Conservation (phyloP, 2,113 vertebrate genomes). For the Maccullochella peelii region DNA sequence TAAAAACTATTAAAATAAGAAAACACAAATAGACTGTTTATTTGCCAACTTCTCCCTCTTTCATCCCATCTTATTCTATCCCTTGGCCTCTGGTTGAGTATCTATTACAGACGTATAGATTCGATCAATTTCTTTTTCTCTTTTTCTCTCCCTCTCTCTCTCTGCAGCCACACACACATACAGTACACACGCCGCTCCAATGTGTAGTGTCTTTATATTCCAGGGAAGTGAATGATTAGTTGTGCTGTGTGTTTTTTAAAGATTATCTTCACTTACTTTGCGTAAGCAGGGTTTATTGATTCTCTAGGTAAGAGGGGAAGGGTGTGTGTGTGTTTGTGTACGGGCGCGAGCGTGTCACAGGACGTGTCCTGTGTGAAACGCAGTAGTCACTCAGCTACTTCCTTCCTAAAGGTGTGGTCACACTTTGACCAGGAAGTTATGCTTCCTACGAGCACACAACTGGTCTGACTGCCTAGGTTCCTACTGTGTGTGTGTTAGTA, state of each 20-base stretch:
- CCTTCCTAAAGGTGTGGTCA: conserved; percentile 50
- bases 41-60: background rate
- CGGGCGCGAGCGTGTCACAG: conserved; percentile 14
- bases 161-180: background rate
- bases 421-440: conserved; percentile 38
- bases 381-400: conserved; percentile 31
- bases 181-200: background rate
- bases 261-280: conserved; percentile 13
- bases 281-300: conserved; percentile 8
- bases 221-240: background rate
- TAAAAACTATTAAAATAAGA: background rate
- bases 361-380: background rate
- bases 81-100: background rate
- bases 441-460: background rate
- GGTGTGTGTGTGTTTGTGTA: background rate
- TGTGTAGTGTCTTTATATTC: background rate
- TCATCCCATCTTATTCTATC: background rate
- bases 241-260: conserved; percentile 17
- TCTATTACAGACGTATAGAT: background rate
- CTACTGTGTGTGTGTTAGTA: background rate
- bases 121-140: background rate
- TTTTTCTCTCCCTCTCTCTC: background rate
- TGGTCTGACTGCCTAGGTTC: background rate
- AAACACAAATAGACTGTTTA: background rate
- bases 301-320: background rate